Percentiles rank a stretch among this genome's conserved stretches.
These are phyloP conservation scores for Metopolophium dirhodum DNA, from an alignment of 1,140 invertebrate genomes.

Conservation along the genomic window DNA sequence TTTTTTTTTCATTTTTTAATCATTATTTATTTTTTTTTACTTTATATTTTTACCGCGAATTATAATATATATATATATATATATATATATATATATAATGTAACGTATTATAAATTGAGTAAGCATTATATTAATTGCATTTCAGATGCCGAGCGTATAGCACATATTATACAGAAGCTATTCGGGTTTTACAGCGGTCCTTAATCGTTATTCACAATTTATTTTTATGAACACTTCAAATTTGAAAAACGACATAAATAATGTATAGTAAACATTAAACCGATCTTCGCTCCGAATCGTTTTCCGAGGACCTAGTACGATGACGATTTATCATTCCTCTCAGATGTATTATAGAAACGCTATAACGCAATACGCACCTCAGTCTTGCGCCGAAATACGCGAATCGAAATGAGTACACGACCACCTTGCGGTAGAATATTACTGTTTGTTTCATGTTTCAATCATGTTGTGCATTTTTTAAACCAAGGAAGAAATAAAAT, in stretches of 20 bases:
- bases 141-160: neutral
- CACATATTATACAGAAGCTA: neutral
- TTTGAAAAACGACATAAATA: neutral
- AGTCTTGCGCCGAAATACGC: neutral
- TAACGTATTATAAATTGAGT: neutral
- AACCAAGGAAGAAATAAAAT: neutral
- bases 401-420: neutral
- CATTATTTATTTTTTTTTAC: neutral
- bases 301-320: neutral
- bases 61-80: neutral
- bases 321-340: neutral
- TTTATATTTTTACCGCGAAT: neutral
- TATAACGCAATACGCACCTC: neutral
- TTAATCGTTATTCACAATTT: conserved; percentile 6
- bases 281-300: neutral
- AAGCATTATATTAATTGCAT: neutral
- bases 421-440: neutral
- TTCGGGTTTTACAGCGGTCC: neutral
- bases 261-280: neutral
- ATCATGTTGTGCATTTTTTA: neutral
- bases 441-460: neutral
- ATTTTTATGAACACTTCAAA: neutral
- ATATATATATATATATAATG: neutral
- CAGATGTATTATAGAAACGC: neutral
- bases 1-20: neutral